Evolutionary conservation across 2,113 vertebrate species (phyloP).

Genomic region (Macquaria australasica): DNA sequence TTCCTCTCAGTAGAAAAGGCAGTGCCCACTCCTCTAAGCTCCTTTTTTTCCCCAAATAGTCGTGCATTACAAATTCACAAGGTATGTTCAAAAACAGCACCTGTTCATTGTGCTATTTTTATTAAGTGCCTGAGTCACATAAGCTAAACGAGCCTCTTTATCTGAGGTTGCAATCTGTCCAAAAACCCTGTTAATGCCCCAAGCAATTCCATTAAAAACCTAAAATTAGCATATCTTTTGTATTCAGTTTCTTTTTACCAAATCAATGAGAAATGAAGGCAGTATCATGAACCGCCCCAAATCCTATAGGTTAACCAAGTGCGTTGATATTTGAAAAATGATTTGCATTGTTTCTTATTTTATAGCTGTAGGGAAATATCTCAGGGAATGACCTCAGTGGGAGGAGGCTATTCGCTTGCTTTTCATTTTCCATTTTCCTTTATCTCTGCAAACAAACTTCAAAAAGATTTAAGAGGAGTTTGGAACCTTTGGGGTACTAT

Average conservation of each 20-base stretch:
- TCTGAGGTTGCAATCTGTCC: conserved; percentile 35
- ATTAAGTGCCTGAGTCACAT: conserved; percentile 37
- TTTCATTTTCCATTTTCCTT: conserved; percentile 53
- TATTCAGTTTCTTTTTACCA: neutral
- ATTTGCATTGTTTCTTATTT: conserved; percentile 52
- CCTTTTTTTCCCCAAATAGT: neutral
- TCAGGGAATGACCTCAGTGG: conserved; percentile 57
- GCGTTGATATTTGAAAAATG: neutral
- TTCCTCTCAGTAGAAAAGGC: neutral
- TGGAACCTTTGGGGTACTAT: conserved; percentile 19
- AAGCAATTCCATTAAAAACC: conserved; percentile 21
- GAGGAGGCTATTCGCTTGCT: conserved; percentile 28
- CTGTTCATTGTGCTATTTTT: conserved; percentile 50
- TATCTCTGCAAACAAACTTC: conserved; percentile 47
- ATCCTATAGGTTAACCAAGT: conserved; percentile 22
- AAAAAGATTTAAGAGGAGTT: conserved; percentile 44
- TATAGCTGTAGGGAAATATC: conserved; percentile 28
- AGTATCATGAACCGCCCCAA: neutral
- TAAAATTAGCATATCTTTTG: neutral
- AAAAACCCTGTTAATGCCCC: conserved; percentile 18
- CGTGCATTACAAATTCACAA: conserved; percentile 53
- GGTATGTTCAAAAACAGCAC: conserved; percentile 27
- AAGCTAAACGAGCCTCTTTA: conserved; percentile 46
- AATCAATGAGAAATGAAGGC: conserved; percentile 2
- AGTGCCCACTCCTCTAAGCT: conserved; percentile 16